These are phyloP conservation scores for Guaruba guarouba DNA, from an alignment of 2,113 vertebrate species.

Conservation along the genomic window DNA sequence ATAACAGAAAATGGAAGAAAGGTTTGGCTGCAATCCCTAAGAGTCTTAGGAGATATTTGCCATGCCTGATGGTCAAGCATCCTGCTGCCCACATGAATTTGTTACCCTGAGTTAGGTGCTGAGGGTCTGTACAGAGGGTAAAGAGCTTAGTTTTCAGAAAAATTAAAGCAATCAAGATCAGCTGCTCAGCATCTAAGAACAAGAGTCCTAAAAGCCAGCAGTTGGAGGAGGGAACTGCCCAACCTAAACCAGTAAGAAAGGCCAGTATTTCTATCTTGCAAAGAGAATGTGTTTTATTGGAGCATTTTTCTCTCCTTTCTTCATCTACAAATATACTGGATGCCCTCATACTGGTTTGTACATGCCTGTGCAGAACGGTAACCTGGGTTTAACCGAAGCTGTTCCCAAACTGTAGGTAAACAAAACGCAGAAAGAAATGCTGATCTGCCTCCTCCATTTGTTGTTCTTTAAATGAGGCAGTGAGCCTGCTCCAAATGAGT, in stretches of 20 bases:
- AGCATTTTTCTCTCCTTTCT: neutral
- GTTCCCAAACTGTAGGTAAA: neutral
- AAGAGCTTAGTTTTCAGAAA: neutral
- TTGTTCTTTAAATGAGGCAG: constrained; percentile 23
- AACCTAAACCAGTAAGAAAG: neutral
- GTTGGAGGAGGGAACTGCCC: neutral
- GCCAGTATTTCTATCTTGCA: neutral
- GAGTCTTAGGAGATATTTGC: neutral
- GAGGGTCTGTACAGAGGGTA: neutral
- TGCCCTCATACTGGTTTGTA: neutral
- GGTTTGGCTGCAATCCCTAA: neutral
- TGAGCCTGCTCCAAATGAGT: constrained; percentile 26
- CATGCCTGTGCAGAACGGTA: fast-evolving
- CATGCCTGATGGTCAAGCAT: neutral
- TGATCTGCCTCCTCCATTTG: neutral
- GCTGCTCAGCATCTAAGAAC: neutral
- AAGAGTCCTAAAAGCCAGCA: neutral
- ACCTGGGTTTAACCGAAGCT: neutral
- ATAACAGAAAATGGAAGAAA: neutral
- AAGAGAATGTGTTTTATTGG: neutral
- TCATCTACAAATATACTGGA: neutral
- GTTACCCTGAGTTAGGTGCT: neutral
- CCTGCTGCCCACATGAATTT: neutral
- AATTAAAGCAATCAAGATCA: neutral
- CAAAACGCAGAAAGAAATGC: neutral